Percentiles rank a stretch among this genome's conserved stretches.
Evolutionary conservation across 2,113 vertebrate species (phyloP).

Genomic region (Galeopterus variegatus): DNA sequence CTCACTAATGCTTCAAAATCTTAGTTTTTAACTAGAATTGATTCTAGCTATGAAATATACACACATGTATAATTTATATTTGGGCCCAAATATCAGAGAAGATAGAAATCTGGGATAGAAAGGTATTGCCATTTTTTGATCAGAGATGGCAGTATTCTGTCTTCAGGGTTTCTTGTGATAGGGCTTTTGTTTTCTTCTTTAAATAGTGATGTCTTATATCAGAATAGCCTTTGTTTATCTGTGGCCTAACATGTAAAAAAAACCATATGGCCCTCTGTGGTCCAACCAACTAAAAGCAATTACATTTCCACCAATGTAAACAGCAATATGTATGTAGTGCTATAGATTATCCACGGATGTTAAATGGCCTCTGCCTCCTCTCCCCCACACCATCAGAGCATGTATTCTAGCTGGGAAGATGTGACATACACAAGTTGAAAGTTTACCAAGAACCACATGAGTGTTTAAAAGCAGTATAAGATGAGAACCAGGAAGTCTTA

Average conservation of each 20-base stretch:
- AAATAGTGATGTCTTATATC: background rate
- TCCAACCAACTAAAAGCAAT: background rate
- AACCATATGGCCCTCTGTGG: background rate
- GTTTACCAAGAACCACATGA: background rate
- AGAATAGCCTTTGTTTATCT: background rate
- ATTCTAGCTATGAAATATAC: background rate
- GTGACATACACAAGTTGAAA: background rate
- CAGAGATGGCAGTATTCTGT: background rate
- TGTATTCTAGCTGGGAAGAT: background rate
- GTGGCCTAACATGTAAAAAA: constrained; percentile 38
- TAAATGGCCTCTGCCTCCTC: background rate
- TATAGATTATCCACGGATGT: background rate
- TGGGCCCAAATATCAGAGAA: background rate
- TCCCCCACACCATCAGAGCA: background rate
- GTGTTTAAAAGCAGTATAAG: background rate
- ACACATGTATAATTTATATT: background rate
- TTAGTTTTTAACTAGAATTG: background rate
- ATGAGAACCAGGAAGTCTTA: background rate
- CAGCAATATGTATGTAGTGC: background rate
- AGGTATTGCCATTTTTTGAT: background rate
- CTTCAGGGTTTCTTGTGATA: background rate
- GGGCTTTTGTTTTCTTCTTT: background rate
- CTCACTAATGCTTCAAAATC: background rate
- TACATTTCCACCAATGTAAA: background rate
- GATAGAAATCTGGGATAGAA: background rate